phyloP scores from a whole-genome alignment of 2,888 invertebrate species.

The Protonemura montana region DNA sequence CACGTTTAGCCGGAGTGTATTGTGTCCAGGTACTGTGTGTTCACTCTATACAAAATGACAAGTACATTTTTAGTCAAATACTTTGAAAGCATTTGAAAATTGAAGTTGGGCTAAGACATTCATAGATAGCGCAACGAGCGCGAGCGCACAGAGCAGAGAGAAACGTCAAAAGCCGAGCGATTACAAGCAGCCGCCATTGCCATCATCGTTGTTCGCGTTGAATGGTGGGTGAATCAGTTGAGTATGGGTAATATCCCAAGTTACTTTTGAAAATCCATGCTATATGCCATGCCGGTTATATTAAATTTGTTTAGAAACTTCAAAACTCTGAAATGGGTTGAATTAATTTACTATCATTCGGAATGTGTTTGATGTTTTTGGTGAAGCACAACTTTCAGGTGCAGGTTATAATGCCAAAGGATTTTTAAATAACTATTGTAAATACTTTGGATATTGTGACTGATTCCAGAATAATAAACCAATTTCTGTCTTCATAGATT shows the following conservation, averaged over 20 bases:
- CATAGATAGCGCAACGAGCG: not conserved
- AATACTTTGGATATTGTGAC: too few species aligned
- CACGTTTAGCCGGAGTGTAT: too few species aligned
- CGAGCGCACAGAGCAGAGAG: not conserved
- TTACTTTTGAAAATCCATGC: slow-evolving; percentile 49
- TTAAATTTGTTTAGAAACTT: not conserved
- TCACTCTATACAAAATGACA: too few species aligned
- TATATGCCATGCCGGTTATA: slow-evolving; percentile 2
- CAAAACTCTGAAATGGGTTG: not conserved
- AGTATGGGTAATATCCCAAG: slow-evolving; percentile 58
- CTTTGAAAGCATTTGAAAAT: too few species aligned
- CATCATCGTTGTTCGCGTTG: slow-evolving; percentile 42
- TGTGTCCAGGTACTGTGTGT: too few species aligned
- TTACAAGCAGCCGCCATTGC: not conserved
- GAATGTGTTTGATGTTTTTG: not conserved
- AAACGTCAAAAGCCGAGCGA: not conserved
- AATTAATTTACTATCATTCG: not conserved
- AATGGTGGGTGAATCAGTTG: slow-evolving; percentile 49
- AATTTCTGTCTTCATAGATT: too few species aligned
- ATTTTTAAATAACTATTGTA: not conserved
- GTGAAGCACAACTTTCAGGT: not conserved
- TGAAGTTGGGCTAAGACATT: too few species aligned
- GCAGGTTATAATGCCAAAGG: not conserved
- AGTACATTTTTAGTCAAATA: too few species aligned
- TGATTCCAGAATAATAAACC: too few species aligned